Evolutionary conservation across 2,797 vertebrate genomes (phyloP).

Genomic region (Melanotaenia maccullochi): DNA sequence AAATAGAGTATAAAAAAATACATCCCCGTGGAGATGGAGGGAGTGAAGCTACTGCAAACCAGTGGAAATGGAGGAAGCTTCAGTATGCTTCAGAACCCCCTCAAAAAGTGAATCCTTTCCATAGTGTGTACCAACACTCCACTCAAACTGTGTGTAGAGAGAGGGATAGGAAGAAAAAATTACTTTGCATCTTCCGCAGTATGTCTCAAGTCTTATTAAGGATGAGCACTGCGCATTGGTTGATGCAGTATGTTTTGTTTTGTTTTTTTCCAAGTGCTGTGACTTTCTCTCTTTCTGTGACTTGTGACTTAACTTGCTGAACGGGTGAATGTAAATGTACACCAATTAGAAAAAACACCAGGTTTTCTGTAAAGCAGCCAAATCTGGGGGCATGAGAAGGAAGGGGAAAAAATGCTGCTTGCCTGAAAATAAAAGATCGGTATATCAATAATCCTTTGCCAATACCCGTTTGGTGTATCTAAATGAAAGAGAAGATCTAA

Average conservation of each 20-base stretch:
- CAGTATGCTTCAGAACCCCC: constrained; percentile 41
- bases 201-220: constrained; percentile 73
- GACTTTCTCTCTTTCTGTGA: constrained; percentile 55
- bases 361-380: constrained; percentile 72
- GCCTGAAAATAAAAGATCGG: constrained; percentile 65
- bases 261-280: constrained; percentile 37
- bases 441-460: constrained; percentile 48
- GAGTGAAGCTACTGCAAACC: constrained; percentile 67
- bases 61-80: constrained; percentile 45
- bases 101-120: constrained; percentile 41
- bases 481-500: constrained; percentile 16
- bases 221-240: constrained; percentile 63
- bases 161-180: constrained; percentile 7
- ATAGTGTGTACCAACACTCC: constrained; percentile 49
- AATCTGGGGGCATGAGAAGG: constrained; percentile 37
- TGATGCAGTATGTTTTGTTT: constrained; percentile 55
- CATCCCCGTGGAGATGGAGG: constrained; percentile 58
- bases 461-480: constrained; percentile 19
- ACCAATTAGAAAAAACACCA: constrained; percentile 72
- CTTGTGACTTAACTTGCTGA: constrained; percentile 66
- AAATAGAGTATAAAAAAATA: constrained; percentile 62
- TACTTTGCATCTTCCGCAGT: constrained; percentile 70
- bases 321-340: constrained; percentile 75
- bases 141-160: constrained; percentile 16
- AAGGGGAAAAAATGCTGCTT: constrained; percentile 11